These are phyloP conservation scores for Ditula angustiorana DNA, from an alignment of 2,888 invertebrate species.

Conservation along the genomic window DNA sequence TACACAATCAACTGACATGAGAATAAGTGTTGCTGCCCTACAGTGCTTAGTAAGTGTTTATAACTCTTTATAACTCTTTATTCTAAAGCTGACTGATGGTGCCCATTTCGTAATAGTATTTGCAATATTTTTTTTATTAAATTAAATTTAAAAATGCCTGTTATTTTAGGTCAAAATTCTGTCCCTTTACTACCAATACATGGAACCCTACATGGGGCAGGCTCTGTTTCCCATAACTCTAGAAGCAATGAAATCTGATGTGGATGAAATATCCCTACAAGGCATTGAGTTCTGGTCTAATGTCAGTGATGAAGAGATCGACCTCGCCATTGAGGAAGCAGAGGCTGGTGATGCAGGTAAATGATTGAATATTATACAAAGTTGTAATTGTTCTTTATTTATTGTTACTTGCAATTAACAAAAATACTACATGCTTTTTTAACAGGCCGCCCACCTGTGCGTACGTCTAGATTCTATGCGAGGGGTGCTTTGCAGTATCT, in stretches of 20 bases:
- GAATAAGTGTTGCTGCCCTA: conserved; percentile 97
- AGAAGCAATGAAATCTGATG: conserved; percentile 98
- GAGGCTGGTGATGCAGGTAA: conserved; percentile 95
- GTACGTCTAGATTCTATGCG: conserved; percentile 98
- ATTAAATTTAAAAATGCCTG: conserved; percentile 49
- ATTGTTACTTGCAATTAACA: neutral
- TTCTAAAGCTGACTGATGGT: too few species aligned
- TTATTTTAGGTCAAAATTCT: conserved; percentile 91
- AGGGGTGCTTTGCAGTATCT: conserved; percentile 98
- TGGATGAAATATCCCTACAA: conserved; percentile 98
- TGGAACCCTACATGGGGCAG: conserved; percentile 99
- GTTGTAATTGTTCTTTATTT: neutral
- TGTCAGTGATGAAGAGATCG: conserved; percentile 99
- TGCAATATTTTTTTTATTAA: conserved; percentile 23
- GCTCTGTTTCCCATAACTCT: conserved; percentile 99
- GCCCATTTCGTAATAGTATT: neutral
- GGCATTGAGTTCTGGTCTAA: conserved; percentile 99
- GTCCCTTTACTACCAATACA: conserved; percentile 98
- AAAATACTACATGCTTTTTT: conserved; percentile 27
- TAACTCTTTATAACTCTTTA: neutral
- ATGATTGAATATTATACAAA: neutral
- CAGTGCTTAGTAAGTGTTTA: conserved; percentile 93
- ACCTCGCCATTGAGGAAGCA: conserved; percentile 96
- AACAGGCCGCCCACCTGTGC: conserved; percentile 94
- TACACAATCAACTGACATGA: conserved; percentile 96